Conservation (phyloP, 2,888 invertebrate genomes). For the Microctonus aethiopoides region DNA sequence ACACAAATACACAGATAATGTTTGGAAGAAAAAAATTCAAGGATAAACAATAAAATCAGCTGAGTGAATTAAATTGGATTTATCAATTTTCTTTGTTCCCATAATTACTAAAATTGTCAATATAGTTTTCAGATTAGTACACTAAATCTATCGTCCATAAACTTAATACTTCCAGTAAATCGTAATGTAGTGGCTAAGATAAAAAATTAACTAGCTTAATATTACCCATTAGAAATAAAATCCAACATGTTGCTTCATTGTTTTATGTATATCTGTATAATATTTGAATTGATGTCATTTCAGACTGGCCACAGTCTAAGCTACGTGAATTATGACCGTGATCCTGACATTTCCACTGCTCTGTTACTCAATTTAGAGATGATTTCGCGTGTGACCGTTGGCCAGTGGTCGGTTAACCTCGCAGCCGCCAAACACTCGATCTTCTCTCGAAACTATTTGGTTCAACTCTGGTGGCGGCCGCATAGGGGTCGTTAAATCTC, state of each 20-base stretch:
- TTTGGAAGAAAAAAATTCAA: too few relatives aligned
- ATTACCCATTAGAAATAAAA: too few relatives aligned
- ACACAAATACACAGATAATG: too few relatives aligned
- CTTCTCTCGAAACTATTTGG: conserved; percentile 52
- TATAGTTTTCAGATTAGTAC: too few relatives aligned
- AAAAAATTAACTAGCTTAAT: too few relatives aligned
- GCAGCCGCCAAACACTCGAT: conserved; percentile 66
- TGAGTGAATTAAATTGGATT: not conserved
- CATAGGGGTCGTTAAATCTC: conserved; percentile 52
- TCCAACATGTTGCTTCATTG: not conserved
- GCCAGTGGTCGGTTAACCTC: conserved; percentile 68
- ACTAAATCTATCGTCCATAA: too few relatives aligned
- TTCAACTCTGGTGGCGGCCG: conserved; percentile 35
- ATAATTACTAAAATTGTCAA: too few relatives aligned
- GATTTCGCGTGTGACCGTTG: conserved; percentile 70
- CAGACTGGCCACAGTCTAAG: not conserved
- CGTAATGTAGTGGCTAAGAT: too few relatives aligned
- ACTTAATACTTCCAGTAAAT: too few relatives aligned
- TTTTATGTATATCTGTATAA: not conserved
- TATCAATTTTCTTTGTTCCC: not conserved
- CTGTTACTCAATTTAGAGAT: conserved; percentile 73
- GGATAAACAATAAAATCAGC: too few relatives aligned
- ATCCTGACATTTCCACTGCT: conserved; percentile 64
- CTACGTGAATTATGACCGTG: conserved; percentile 68
- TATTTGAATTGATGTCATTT: not conserved